Evolutionary conservation across 2,888 invertebrate species (phyloP).

Genomic region (Coelopa pilipes): DNA sequence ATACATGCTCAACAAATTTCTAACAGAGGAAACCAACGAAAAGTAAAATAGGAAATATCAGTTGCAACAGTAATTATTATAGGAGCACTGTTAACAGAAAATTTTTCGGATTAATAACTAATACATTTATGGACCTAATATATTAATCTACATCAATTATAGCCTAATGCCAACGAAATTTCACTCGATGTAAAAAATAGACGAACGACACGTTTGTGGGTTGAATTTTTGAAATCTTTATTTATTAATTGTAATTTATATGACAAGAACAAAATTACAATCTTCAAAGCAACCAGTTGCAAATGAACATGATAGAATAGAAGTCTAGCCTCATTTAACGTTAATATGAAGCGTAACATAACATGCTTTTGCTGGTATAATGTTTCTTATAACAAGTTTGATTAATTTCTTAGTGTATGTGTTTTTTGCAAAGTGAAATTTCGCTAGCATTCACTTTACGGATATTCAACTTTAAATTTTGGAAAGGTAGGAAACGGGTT

Average conservation of each 20-base stretch:
- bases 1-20: too few relatives aligned
- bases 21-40: too few relatives aligned
- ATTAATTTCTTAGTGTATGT: neutral
- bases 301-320: neutral
- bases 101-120: too few relatives aligned
- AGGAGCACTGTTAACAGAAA: too few relatives aligned
- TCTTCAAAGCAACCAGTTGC: slow-evolving; percentile 2
- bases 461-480: slow-evolving; percentile 9
- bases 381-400: slow-evolving; percentile 16
- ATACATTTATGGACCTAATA: too few relatives aligned
- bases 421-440: slow-evolving; percentile 30
- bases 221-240: neutral
- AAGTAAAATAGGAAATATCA: too few relatives aligned
- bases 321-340: neutral
- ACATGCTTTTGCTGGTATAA: neutral
- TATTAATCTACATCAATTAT: too few relatives aligned
- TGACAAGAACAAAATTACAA: slow-evolving; percentile 1
- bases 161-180: slow-evolving; percentile 30
- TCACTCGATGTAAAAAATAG: slow-evolving; percentile 18
- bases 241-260: slow-evolving; percentile 4
- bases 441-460: slow-evolving; percentile 34
- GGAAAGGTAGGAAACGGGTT: neutral
- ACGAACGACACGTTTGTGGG: neutral
- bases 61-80: too few relatives aligned
- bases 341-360: neutral